Evolutionary conservation across 92 coral and sea anemone genomes (phyloP).

Genomic region (Porites rus): DNA sequence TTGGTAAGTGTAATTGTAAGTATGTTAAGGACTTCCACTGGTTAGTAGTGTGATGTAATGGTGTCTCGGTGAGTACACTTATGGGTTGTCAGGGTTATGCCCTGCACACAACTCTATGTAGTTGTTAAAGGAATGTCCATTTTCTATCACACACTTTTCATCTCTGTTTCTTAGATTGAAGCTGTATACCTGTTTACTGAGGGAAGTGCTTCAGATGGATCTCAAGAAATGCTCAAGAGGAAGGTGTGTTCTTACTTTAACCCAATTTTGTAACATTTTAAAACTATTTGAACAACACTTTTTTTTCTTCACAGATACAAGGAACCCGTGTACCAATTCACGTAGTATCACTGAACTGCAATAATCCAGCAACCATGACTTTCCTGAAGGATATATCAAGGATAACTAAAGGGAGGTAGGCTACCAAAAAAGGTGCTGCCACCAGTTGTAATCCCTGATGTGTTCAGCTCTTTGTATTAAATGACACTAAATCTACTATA

Average conservation of each 20-base stretch:
- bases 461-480: too few relatives aligned
- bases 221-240: constrained; percentile 90
- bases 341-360: constrained; percentile 93
- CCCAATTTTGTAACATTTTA: not conserved
- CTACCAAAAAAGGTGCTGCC: not conserved
- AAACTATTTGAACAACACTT: not conserved
- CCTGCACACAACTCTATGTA: too few relatives aligned
- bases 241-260: constrained; percentile 61
- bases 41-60: too few relatives aligned
- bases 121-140: not conserved
- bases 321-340: constrained; percentile 83
- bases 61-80: too few relatives aligned
- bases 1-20: too few relatives aligned
- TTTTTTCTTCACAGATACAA: constrained; percentile 62
- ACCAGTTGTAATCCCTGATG: too few relatives aligned
- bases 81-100: too few relatives aligned
- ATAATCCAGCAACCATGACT: constrained; percentile 80
- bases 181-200: constrained; percentile 93
- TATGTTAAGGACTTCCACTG: too few relatives aligned
- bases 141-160: too few relatives aligned
- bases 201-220: constrained; percentile 80
- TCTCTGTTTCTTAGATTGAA: constrained; percentile 69
- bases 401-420: constrained; percentile 83
- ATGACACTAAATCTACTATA: too few relatives aligned
- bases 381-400: constrained; percentile 78